phyloP scores from a whole-genome alignment of 2,888 invertebrate species.

The Plagiodera versicolora region DNA sequence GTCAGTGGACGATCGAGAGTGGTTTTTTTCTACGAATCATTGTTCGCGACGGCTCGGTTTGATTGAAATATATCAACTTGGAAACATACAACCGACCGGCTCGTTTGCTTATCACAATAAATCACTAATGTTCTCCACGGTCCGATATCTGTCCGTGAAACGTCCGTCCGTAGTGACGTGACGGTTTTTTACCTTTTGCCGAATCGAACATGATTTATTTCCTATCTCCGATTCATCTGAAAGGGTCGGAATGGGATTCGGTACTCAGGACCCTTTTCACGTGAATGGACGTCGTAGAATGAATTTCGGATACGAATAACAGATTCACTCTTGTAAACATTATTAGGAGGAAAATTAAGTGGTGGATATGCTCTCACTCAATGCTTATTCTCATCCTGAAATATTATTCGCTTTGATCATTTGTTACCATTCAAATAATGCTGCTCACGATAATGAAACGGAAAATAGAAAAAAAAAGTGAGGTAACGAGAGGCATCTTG shows the following conservation, averaged over 20 bases:
- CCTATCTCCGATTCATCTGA: constrained; percentile 39
- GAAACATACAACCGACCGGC: constrained; percentile 47
- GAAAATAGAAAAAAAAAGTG: too few relatives aligned
- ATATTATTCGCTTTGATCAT: too few relatives aligned
- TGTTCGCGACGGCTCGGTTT: constrained; percentile 52
- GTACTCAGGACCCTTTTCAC: constrained; percentile 24
- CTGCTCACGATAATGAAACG: too few relatives aligned
- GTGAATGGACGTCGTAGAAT: constrained; percentile 13
- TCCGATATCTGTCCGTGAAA: constrained; percentile 45
- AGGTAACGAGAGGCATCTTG: too few relatives aligned
- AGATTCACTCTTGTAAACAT: not conserved
- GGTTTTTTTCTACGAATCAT: constrained; percentile 52
- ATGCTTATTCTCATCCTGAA: too few relatives aligned
- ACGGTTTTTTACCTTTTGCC: constrained; percentile 41
- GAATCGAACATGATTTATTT: constrained; percentile 46
- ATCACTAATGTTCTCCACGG: constrained; percentile 44
- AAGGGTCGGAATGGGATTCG: constrained; percentile 23
- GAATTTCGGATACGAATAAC: not conserved
- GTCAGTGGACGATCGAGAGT: constrained; percentile 41
- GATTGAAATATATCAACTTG: constrained; percentile 54
- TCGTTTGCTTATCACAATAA: constrained; percentile 50
- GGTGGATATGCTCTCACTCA: too few relatives aligned
- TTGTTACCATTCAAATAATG: too few relatives aligned
- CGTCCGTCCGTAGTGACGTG: constrained; percentile 37
- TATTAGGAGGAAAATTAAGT: not conserved